Percentiles rank a stretch among this genome's conserved stretches.
These are phyloP conservation scores for Oscheius myriophilus DNA, from an alignment of 2,888 invertebrate genomes.

Conservation along the genomic window DNA sequence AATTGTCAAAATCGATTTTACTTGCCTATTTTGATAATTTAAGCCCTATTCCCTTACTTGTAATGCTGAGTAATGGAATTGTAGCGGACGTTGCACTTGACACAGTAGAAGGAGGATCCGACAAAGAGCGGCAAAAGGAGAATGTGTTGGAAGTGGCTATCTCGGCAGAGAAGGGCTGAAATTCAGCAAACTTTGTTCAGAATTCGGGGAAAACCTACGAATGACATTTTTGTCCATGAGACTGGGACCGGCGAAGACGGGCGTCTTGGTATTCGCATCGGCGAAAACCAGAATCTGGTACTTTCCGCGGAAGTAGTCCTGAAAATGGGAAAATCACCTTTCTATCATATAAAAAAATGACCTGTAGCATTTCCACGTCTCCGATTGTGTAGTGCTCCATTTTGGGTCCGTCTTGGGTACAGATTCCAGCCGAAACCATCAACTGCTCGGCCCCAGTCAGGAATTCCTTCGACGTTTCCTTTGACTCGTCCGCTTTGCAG, in stretches of 20 bases:
- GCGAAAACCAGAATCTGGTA: slow-evolving; percentile 27
- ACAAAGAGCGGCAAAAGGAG: slow-evolving; percentile 9
- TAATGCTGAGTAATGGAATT: slow-evolving; percentile 11
- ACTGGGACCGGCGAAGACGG: slow-evolving; percentile 13
- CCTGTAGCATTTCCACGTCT: slow-evolving; percentile 14
- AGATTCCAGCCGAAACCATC: slow-evolving; percentile 9
- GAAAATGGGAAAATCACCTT: neutral
- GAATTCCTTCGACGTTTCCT: slow-evolving; percentile 5
- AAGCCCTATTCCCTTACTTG: slow-evolving; percentile 9
- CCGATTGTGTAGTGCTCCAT: slow-evolving; percentile 22
- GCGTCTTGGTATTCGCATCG: slow-evolving; percentile 22
- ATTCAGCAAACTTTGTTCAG: neutral
- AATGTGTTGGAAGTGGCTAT: slow-evolving; percentile 22
- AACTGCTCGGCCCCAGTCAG: slow-evolving; percentile 9
- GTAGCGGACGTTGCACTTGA: slow-evolving; percentile 17
- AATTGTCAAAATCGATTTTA: neutral
- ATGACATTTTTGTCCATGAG: slow-evolving; percentile 26
- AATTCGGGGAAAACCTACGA: slow-evolving; percentile 6
- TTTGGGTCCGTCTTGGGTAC: neutral
- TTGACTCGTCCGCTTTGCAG: neutral
- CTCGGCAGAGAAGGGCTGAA: slow-evolving; percentile 21
- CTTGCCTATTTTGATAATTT: neutral
- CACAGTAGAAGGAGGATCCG: slow-evolving; percentile 18
- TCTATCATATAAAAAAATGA: neutral
- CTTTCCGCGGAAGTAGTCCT: slow-evolving; percentile 11